Evolutionary conservation across 2,797 vertebrate species (phyloP).

Genomic region (Neomorphus geoffroyi): DNA sequence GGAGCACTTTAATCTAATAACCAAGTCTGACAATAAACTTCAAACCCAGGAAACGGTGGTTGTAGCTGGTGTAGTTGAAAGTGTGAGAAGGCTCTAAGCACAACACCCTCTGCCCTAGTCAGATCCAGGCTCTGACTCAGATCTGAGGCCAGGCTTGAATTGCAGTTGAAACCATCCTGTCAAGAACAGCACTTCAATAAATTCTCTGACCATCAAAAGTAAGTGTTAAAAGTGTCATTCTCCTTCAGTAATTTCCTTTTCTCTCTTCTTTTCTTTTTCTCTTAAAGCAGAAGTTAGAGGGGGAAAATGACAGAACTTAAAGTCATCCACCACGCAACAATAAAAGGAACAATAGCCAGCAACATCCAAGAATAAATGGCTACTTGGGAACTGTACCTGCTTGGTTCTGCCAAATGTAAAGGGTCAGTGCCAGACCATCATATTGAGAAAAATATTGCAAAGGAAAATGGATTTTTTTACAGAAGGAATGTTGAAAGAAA

Average conservation of each 20-base stretch:
- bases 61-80: neutral
- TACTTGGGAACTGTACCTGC: neutral
- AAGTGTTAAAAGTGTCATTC: constrained; percentile 49
- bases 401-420: neutral
- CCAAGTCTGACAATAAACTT: neutral
- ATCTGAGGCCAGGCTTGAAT: neutral
- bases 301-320: constrained; percentile 18
- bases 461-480: neutral
- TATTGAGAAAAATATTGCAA: neutral
- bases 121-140: neutral
- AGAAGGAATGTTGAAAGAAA: neutral
- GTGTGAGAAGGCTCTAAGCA: neutral
- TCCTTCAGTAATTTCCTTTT: constrained; percentile 34
- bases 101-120: neutral
- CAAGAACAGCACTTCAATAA: constrained; percentile 52
- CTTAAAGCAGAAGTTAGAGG: neutral
- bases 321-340: constrained; percentile 26
- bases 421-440: neutral
- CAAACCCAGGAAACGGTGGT: neutral
- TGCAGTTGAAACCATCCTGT: constrained; percentile 32
- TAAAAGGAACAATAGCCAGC: constrained; percentile 15
- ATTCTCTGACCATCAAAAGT: constrained; percentile 38
- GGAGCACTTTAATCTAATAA: neutral
- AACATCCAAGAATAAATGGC: constrained; percentile 30
- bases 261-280: neutral